A percentile compares a stretch with the other conserved stretches of the same genome.
Conservation (phyloP, 1,140 invertebrate species). For the Eciton burchellii region DNA sequence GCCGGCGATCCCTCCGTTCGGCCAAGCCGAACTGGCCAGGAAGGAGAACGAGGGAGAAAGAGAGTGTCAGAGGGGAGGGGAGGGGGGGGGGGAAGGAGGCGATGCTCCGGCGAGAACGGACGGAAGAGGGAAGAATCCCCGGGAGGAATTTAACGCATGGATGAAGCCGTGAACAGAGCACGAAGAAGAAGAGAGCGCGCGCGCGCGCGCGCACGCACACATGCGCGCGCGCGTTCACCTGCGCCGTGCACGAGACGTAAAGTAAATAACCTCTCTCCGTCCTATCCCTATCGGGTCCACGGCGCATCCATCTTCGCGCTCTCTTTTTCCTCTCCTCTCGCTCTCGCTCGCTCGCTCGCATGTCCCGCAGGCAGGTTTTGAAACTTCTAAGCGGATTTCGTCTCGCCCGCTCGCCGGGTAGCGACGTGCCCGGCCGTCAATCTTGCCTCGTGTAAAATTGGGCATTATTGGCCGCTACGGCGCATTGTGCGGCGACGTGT, state of each 20-base stretch:
- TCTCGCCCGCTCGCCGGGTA: constrained; percentile 39
- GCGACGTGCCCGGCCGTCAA: constrained; percentile 67
- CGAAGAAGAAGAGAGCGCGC: constrained; percentile 51
- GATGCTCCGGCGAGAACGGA: constrained; percentile 7
- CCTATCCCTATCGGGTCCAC: constrained; percentile 21
- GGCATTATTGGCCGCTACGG: constrained; percentile 62
- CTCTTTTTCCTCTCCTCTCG: not conserved
- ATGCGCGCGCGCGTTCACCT: constrained; percentile 48
- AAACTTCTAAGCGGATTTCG: constrained; percentile 76
- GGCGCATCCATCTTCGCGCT: not conserved
- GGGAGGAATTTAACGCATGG: constrained; percentile 83
- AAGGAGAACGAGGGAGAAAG: not conserved
- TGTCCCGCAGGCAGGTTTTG: constrained; percentile 66
- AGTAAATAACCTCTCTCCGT: constrained; percentile 78
- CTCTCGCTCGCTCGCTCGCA: not conserved
- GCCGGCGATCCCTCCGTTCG: constrained; percentile 59
- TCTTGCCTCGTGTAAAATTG: constrained; percentile 72
- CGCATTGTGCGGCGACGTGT: constrained; percentile 35
- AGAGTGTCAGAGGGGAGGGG: not conserved
- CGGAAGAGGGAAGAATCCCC: constrained; percentile 77
- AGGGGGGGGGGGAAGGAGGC: not conserved
- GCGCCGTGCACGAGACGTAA: constrained; percentile 72
- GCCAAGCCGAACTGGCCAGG: constrained; percentile 15
- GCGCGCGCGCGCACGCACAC: constrained; percentile 49
- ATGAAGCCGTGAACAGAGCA: constrained; percentile 78